These are phyloP conservation scores for Palythoa grandiflora DNA, from an alignment of 92 coral and sea anemone species.

Conservation along the genomic window DNA sequence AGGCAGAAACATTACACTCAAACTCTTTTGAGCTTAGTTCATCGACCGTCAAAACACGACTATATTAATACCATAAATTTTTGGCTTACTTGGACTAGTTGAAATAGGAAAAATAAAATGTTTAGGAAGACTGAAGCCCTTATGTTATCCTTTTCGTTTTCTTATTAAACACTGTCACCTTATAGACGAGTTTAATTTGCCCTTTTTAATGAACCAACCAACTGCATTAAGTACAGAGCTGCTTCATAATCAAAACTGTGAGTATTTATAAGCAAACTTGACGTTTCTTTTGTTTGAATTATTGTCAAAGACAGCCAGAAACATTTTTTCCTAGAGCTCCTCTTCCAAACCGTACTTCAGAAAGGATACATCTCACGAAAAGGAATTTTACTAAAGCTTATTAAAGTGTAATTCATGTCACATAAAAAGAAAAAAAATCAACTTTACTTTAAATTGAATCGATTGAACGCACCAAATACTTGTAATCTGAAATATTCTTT, in stretches of 20 bases:
- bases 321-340: too few species aligned
- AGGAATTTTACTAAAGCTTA: neutral
- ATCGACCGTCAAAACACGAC: neutral
- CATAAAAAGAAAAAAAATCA: neutral
- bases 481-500: too few species aligned
- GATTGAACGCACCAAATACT: slow-evolving; percentile 6
- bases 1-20: slow-evolving; percentile 1
- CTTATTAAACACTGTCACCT: neutral
- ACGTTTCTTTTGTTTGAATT: too few species aligned
- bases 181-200: too few species aligned
- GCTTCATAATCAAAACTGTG: too few species aligned
- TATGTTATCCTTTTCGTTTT: too few species aligned
- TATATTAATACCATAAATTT: slow-evolving; percentile 18
- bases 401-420: too few species aligned
- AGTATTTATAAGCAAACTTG: too few species aligned
- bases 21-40: neutral
- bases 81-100: slow-evolving; percentile 19
- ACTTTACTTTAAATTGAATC: too few species aligned
- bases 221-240: too few species aligned
- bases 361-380: neutral
- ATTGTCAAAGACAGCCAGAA: too few species aligned
- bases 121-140: neutral
- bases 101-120: neutral
- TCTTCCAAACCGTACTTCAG: neutral
- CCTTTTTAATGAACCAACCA: too few species aligned